Base-by-base conservation (phyloP, 2,113 vertebrate species). In the Psephotus haematonotus region DNA sequence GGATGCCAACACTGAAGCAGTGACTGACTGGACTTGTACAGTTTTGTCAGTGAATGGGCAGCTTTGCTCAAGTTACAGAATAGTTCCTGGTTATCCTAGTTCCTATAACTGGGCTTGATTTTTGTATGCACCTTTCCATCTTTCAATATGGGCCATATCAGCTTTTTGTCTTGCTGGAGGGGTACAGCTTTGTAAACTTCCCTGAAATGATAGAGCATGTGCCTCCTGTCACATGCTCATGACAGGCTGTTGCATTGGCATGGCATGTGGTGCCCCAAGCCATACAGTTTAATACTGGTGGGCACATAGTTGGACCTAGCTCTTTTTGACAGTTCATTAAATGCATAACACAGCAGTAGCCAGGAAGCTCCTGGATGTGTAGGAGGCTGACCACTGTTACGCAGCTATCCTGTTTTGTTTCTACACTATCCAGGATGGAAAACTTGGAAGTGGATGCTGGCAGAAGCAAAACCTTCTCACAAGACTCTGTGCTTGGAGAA, bases 401-500 rank as follows among this genome's bases (percentile, higher is more conserved):
- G 13, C 86, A 84, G 86, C 77, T 79, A 18, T 93, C 83, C 86
- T 93, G 72, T n/a, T 92, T 64, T 86, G 77, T 69, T 95, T 81
- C 94, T 92, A 59, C 31, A 13, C 82, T 93, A 17, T 91, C 68
- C 17, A 43, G 49, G 64, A 82, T 86, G 83, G 62, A 95, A 81
- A 64, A 69, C 82, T 95, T 96, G 92, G 90, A 95, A 93, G 70
- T 65, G 62, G 57, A 93, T 87, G 70, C 92, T 96, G 97, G 95
- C 96, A 96, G 82, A 86, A 95, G 76, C 0, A 0, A 95, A 88
- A 78, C 77, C 90, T 95, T 91, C 93, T 97, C 94, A 95, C 89
- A 95, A 96, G 95, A 95, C 90, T 95, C 86, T 80, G 44, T 84
- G 69, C 88, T 96, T 68, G 67, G 72, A 96, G 93, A 92, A 92